Conservation (phyloP, 2,888 invertebrate genomes). For the Drosophila pseudotakahashii region DNA sequence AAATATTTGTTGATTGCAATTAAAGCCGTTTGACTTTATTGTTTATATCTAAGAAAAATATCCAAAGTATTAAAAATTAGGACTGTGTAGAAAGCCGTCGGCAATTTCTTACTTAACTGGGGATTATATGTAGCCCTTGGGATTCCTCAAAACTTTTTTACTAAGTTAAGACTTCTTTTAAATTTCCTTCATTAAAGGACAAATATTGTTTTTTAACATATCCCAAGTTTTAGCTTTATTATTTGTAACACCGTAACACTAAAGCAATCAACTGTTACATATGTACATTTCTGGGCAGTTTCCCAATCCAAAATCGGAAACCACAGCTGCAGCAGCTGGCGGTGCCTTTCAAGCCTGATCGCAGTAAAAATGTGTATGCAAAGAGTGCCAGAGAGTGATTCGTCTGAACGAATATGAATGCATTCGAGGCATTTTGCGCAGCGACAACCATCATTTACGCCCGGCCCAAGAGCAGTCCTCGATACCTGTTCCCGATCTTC, state of each 20-base stretch:
- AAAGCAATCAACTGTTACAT: background rate
- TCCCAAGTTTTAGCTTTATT: too few species aligned
- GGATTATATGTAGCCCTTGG: too few species aligned
- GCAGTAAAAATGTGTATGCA: conserved; percentile 1
- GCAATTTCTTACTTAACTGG: too few species aligned
- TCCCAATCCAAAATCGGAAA: background rate
- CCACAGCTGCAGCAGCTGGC: conserved; percentile 12
- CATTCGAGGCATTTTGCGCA: conserved; percentile 4
- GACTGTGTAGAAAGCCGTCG: too few species aligned
- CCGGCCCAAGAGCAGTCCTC: background rate
- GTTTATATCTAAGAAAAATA: too few species aligned
- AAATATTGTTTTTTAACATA: too few species aligned
- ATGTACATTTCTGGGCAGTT: background rate
- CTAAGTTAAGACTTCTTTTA: too few species aligned
- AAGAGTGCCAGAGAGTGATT: conserved; percentile 3
- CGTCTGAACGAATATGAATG: conserved; percentile 3
- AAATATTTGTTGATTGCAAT: too few species aligned
- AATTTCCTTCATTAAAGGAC: too few species aligned
- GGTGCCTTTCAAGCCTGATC: conserved; percentile 7
- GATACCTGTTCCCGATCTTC: conserved; percentile 15
- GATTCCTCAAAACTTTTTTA: too few species aligned
- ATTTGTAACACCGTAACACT: background rate
- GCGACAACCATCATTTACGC: conserved; percentile 6
- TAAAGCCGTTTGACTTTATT: too few species aligned
- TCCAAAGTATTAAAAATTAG: too few species aligned